Evolutionary conservation across 2,113 vertebrate species (phyloP).

Genomic region (Pelobates fuscus): DNA sequence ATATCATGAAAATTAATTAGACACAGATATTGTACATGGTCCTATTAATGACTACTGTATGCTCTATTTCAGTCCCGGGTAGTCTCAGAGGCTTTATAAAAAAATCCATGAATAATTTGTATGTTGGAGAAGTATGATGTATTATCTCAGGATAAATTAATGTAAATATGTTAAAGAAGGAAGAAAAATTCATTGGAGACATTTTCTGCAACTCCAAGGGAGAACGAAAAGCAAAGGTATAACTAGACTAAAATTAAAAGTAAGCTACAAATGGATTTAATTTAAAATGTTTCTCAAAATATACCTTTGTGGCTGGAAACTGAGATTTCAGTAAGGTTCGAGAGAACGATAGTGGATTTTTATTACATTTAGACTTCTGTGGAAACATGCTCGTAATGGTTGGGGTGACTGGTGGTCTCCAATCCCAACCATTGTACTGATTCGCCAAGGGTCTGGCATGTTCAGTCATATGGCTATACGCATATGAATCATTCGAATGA

Average conservation of each 20-base stretch:
- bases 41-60: slow-evolving; percentile 13
- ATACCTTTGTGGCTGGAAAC: too few species aligned
- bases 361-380: too few species aligned
- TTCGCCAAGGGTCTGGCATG: too few species aligned
- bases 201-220: background rate
- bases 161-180: background rate
- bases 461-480: too few species aligned
- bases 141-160: slow-evolving; percentile 30
- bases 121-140: slow-evolving; percentile 19
- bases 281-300: background rate
- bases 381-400: too few species aligned
- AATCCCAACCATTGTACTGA: too few species aligned
- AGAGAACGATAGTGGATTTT: too few species aligned
- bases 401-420: too few species aligned
- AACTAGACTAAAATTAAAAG: background rate
- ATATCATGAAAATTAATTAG: slow-evolving; percentile 38
- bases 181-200: background rate
- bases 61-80: background rate
- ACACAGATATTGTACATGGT: slow-evolving; percentile 1
- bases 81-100: slow-evolving; percentile 34
- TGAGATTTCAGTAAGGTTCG: too few species aligned
- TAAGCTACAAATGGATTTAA: background rate
- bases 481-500: too few species aligned
- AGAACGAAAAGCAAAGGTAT: background rate
- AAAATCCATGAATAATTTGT: slow-evolving; percentile 31